A percentile compares a stretch with the other conserved stretches of the same genome.
These are phyloP conservation scores for Mobula hypostoma DNA, from an alignment of 2,113 vertebrate genomes.

Conservation along the genomic window DNA sequence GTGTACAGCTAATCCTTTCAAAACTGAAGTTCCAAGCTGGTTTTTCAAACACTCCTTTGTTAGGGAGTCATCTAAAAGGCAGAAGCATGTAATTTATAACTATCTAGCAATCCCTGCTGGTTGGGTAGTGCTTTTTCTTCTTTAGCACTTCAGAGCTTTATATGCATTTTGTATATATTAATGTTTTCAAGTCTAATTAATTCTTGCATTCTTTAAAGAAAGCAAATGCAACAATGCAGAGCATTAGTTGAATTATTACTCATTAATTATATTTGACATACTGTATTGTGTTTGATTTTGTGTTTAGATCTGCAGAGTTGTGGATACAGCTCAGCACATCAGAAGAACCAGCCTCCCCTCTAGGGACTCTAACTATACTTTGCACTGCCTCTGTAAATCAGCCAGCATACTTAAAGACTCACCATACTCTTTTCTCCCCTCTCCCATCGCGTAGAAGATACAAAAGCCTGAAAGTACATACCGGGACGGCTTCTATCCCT, in stretches of 20 bases:
- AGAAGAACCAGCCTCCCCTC: too few species aligned
- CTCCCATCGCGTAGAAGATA: too few species aligned
- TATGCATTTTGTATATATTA: neutral
- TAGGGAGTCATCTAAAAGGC: neutral
- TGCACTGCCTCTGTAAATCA: too few species aligned
- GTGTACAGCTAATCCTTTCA: neutral
- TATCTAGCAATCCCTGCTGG: slow-evolving; percentile 30
- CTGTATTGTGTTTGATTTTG: neutral
- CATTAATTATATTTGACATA: neutral
- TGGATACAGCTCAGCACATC: too few species aligned
- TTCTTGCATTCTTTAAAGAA: neutral
- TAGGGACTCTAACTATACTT: too few species aligned
- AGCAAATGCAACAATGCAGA: neutral
- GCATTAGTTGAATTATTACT: neutral
- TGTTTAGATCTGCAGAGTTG: neutral
- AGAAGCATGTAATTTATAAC: neutral
- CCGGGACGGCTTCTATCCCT: too few species aligned
- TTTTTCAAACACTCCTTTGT: neutral
- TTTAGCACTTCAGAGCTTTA: neutral
- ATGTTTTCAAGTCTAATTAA: neutral
- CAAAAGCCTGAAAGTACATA: too few species aligned
- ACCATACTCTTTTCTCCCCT: too few species aligned
- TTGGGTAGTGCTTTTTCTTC: neutral
- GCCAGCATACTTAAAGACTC: too few species aligned
- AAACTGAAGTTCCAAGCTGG: neutral